Base-by-base conservation (phyloP, 2,113 vertebrate species). In the Corythornis madagascariensis region DNA sequence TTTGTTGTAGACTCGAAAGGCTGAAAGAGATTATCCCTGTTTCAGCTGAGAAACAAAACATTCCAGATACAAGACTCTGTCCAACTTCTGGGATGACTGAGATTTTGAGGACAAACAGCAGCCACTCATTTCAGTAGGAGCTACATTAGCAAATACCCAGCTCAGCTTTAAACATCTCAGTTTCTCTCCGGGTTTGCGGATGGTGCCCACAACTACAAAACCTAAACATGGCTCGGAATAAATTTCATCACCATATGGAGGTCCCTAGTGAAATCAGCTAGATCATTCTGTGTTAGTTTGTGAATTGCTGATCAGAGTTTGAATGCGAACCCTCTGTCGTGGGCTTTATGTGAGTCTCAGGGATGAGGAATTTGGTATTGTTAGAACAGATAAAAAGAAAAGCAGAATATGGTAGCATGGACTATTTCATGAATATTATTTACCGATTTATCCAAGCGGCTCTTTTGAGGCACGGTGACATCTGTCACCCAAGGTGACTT, bases 161-260 rank as follows among this genome's bases (percentile, higher is more conserved):
- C 60, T 92, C 72, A 64, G 84, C 59, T 88, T 94, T 85, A 92
- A 89, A 92, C 91, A 74, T 33, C 76, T 67, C 72, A 1, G 7
- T 77, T 92, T 90, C 64, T 94, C 69, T 83, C 89, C 86, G 82
- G 79, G 75, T 77, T 93, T 91, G 56, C 87, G 84, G 66, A 71
- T 88, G 72, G 94, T 91, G 69, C 67, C 79, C 74, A 78, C 91
- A 93, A 89, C 56, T 80, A 73, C 79, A 89, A 89, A 95, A 92
- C 88, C 87, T 88, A 94, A 96, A 93, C 91, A 96, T 94, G 94
- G 73, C 85, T 96, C 79, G 53, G 96, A 96, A 96, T 96, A 96
- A 95, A 96, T 94, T 92, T 96, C 83, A 93, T 88, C 96, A 94
- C 95, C 95, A 95, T 94, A 94, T 96, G 95, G 96, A 96, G 85